Evolutionary conservation across 2,797 vertebrate species (phyloP).

Genomic region (Fringilla coelebs): DNA sequence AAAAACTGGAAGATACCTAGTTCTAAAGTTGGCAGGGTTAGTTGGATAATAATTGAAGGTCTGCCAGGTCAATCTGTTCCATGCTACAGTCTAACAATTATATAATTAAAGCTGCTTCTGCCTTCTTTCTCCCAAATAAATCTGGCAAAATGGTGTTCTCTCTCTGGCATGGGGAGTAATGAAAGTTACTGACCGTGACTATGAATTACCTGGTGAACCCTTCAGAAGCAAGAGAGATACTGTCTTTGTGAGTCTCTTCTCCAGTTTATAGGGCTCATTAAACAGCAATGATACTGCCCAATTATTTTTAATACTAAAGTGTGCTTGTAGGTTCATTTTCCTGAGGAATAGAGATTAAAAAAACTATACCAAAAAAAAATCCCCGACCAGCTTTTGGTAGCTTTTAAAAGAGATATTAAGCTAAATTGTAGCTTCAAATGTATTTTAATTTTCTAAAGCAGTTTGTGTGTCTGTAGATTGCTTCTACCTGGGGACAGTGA

Average conservation of each 20-base stretch:
- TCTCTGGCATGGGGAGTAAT: neutral
- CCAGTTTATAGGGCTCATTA: neutral
- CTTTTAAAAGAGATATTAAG: neutral
- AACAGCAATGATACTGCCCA: neutral
- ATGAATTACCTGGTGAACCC: neutral
- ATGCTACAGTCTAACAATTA: neutral
- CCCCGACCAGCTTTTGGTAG: fast-evolving
- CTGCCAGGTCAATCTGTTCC: neutral
- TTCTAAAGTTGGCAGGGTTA: neutral
- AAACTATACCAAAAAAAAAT: neutral
- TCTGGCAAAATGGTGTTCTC: neutral
- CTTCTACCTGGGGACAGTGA: neutral
- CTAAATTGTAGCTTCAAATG: neutral
- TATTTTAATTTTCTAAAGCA: neutral
- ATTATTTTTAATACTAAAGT: neutral
- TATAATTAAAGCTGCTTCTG: neutral
- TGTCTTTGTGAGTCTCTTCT: neutral
- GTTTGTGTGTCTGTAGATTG: neutral
- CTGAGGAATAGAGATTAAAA: neutral
- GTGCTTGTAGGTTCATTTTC: neutral
- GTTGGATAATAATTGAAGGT: neutral
- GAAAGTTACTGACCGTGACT: neutral
- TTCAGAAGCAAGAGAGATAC: neutral
- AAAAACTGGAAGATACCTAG: neutral
- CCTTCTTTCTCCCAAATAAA: neutral